Conservation (phyloP, 2,797 vertebrate species). For the Pseudotriccus pelzelni region DNA sequence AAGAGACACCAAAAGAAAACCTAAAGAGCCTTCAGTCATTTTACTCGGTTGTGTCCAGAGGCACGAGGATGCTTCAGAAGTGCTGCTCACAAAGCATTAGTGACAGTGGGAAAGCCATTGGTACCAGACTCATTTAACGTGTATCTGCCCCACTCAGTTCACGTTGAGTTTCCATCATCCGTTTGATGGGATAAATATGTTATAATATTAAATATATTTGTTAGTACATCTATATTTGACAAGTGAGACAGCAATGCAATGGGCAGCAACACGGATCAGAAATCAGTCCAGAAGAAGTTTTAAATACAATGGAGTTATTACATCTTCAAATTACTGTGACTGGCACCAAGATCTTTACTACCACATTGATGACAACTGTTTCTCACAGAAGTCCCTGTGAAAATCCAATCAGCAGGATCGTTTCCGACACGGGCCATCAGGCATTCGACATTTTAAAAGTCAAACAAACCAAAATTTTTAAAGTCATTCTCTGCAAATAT, state of each 20-base stretch:
- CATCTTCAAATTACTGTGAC: neutral
- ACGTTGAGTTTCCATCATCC: neutral
- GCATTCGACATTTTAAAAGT: neutral
- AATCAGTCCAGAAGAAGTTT: neutral
- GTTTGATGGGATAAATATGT: neutral
- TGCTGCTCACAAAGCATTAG: neutral
- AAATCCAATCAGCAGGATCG: neutral
- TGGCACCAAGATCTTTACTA: neutral
- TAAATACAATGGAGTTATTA: neutral
- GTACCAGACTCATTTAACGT: neutral
- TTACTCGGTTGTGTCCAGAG: neutral
- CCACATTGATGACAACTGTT: neutral
- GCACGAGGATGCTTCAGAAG: neutral
- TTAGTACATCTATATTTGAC: neutral
- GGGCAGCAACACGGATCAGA: neutral
- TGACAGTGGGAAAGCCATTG: neutral
- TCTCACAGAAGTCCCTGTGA: rapidly evolving
- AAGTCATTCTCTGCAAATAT: neutral
- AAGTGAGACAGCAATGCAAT: neutral
- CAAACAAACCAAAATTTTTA: neutral
- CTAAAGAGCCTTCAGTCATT: neutral
- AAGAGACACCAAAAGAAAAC: neutral
- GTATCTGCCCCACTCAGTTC: neutral
- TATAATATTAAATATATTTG: neutral
- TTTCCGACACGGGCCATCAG: neutral